A percentile compares a stretch with the other conserved stretches of the same genome.
Conservation (phyloP, 1,140 invertebrate species). For the Oreohelix idahoensis region DNA sequence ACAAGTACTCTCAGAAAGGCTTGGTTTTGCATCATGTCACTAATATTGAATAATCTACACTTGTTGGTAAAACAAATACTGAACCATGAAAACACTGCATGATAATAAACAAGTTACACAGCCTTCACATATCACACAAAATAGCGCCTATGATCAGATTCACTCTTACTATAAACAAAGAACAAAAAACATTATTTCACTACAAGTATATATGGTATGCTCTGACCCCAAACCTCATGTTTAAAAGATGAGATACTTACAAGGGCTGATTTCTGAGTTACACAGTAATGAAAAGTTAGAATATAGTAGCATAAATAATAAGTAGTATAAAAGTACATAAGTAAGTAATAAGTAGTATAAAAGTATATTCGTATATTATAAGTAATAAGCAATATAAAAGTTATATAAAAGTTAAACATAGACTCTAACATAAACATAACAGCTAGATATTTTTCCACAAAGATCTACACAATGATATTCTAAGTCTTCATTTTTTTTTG, state of each 20-base stretch:
- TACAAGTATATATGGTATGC: not conserved
- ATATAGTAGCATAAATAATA: no score
- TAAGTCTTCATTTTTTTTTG: no score
- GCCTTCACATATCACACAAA: not conserved
- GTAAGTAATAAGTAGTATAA: no score
- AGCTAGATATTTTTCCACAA: no score
- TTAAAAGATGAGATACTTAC: not conserved
- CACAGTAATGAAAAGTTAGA: not conserved
- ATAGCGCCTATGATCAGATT: not conserved
- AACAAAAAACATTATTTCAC: not conserved
- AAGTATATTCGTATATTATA: no score
- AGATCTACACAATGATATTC: no score
- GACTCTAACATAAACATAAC: no score
- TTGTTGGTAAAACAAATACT: not conserved
- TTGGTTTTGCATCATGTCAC: not conserved
- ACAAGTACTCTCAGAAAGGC: not conserved
- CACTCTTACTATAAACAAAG: not conserved
- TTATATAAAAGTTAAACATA: no score
- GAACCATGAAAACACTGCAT: not conserved
- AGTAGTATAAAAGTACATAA: no score
- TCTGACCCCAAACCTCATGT: not conserved
- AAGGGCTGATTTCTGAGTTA: slow-evolving; percentile 2
- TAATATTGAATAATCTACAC: not conserved
- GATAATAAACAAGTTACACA: not conserved
- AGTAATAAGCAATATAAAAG: no score